Evolutionary conservation across 2,888 invertebrate species (phyloP).

Genomic region (Therioaphis trifolii): DNA sequence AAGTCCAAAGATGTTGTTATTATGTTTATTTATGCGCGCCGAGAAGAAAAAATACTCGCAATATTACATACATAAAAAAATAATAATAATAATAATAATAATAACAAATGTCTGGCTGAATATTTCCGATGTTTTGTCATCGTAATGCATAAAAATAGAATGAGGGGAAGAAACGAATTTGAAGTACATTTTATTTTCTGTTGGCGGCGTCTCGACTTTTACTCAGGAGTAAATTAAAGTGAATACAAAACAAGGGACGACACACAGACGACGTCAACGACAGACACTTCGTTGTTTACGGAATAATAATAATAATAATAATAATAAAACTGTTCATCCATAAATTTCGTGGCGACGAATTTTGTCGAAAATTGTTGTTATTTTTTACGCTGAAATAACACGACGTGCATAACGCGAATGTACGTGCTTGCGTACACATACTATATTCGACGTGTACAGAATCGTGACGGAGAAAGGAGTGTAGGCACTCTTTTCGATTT

Average conservation of each 20-base stretch:
- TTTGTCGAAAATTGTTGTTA: background rate
- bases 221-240: conserved; percentile 37
- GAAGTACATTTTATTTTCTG: conserved; percentile 37
- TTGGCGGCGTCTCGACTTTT: conserved; percentile 24
- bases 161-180: background rate
- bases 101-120: conserved; percentile 47
- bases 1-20: conserved; percentile 41
- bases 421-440: no score
- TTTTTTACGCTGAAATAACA: no score
- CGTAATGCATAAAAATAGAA: background rate
- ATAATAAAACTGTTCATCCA: background rate
- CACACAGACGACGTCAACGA: conserved; percentile 31
- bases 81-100: background rate
- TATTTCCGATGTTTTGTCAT: conserved; percentile 28
- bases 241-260: conserved; percentile 27
- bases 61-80: conserved; percentile 16
- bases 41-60: background rate
- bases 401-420: no score
- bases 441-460: background rate
- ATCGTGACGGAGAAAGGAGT: no score
- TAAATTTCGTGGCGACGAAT: background rate
- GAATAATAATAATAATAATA: no score
- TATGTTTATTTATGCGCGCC: background rate
- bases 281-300: conserved; percentile 29
- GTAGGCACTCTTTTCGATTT: no score